A percentile compares a stretch with the other conserved stretches of the same genome.
phyloP scores from a whole-genome alignment of 2,113 vertebrate species.

The Glaucidium brasilianum region DNA sequence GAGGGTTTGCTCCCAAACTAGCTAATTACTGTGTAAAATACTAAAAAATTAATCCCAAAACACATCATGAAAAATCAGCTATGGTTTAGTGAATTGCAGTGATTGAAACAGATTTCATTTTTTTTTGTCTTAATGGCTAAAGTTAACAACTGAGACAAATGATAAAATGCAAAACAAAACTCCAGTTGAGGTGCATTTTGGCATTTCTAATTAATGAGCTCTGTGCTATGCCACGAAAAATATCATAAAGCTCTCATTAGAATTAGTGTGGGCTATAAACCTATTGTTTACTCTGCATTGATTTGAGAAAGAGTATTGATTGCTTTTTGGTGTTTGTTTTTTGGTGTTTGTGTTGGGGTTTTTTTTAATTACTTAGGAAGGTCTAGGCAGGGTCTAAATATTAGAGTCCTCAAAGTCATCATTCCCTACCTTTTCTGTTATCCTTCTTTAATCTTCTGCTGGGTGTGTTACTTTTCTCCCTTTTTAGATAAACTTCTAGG shows the following conservation, averaged over 20 bases:
- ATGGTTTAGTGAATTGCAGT: background rate
- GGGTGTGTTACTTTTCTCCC: background rate
- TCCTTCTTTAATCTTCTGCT: background rate
- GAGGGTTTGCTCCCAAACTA: conserved; percentile 7
- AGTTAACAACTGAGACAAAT: background rate
- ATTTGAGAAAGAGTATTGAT: background rate
- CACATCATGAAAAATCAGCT: background rate
- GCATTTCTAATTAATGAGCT: background rate
- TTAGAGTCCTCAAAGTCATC: background rate
- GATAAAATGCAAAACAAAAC: background rate
- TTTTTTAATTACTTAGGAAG: background rate
- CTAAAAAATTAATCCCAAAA: conserved; percentile 4
- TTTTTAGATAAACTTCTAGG: background rate
- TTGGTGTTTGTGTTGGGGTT: no score
- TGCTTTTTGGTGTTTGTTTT: background rate
- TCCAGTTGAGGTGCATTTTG: background rate
- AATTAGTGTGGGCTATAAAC: background rate
- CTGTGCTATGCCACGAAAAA: background rate
- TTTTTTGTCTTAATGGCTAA: background rate
- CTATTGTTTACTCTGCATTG: background rate
- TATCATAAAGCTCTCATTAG: background rate
- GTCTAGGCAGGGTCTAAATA: background rate
- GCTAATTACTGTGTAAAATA: conserved; percentile 7
- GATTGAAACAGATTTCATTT: background rate
- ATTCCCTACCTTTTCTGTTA: background rate